Evolutionary conservation across 2,797 vertebrate species (phyloP).

Genomic region (Acridotheres tristis): DNA sequence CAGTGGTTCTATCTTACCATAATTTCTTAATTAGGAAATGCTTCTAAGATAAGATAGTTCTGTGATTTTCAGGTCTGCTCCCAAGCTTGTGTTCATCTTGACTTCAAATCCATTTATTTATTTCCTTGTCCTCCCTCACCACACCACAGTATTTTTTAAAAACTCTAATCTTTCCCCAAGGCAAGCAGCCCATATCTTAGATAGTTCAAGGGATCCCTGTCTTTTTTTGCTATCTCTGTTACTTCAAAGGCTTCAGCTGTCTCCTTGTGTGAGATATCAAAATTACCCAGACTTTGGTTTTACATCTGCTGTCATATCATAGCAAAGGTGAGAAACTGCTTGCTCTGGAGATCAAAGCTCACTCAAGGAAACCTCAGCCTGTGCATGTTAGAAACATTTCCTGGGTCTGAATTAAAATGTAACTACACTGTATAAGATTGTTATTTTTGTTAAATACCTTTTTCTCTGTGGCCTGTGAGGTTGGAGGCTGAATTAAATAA

Average conservation of each 20-base stretch:
- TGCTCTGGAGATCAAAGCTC: neutral
- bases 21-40: neutral
- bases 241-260: conserved; percentile 1
- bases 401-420: neutral
- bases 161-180: neutral
- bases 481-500: neutral
- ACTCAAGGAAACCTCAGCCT: neutral
- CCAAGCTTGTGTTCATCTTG: neutral
- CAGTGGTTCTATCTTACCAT: neutral
- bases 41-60: neutral
- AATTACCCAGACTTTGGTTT: neutral
- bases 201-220: neutral
- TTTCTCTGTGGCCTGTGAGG: neutral
- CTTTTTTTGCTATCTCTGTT: neutral
- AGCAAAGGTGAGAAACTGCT: neutral
- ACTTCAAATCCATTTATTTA: neutral
- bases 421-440: neutral
- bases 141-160: neutral
- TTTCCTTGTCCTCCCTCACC: neutral
- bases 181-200: neutral
- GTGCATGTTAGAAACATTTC: neutral
- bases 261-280: neutral
- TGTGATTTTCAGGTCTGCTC: neutral
- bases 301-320: neutral
- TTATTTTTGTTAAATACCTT: neutral